A percentile compares a stretch with the other conserved stretches of the same genome.
Conservation (phyloP, 2,888 invertebrate species). For the Brachypalpus laphriformis region DNA sequence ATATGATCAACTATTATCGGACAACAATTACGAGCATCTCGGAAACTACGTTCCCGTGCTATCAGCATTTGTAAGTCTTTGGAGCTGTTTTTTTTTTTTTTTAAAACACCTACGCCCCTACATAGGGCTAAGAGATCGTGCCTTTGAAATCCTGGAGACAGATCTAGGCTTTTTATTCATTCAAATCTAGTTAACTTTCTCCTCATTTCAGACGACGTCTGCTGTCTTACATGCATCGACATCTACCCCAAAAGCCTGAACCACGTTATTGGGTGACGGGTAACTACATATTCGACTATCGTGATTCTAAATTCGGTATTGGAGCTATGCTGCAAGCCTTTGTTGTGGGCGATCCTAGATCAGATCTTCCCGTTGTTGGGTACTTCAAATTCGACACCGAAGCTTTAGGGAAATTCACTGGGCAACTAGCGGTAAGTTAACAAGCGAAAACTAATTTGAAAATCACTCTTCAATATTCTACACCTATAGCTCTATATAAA, state of each 20-base stretch:
- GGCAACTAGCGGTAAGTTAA: slow-evolving; percentile 84
- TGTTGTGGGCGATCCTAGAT: slow-evolving; percentile 86
- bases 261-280: slow-evolving; percentile 87
- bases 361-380: slow-evolving; percentile 87
- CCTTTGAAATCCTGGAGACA: too few species aligned
- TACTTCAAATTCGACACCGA: slow-evolving; percentile 85
- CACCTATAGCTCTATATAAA: slow-evolving; percentile 85
- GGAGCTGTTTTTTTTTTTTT: not conserved
- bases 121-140: too few species aligned
- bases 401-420: slow-evolving; percentile 85
- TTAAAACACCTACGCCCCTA: too few species aligned
- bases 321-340: slow-evolving; percentile 86
- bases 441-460: not conserved
- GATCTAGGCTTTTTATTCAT: too few species aligned
- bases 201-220: slow-evolving; percentile 84
- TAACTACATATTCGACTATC: slow-evolving; percentile 88
- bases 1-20: slow-evolving; percentile 88
- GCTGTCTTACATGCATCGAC: slow-evolving; percentile 86
- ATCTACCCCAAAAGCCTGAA: slow-evolving; percentile 85
- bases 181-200: too few species aligned
- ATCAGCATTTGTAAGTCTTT: slow-evolving; percentile 86
- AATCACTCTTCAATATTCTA: not conserved
- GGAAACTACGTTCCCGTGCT: slow-evolving; percentile 87
- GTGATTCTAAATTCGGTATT: slow-evolving; percentile 86
- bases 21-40: slow-evolving; percentile 88